phyloP scores from a whole-genome alignment of 2,888 invertebrate genomes.

The Ochropleura plecta region DNA sequence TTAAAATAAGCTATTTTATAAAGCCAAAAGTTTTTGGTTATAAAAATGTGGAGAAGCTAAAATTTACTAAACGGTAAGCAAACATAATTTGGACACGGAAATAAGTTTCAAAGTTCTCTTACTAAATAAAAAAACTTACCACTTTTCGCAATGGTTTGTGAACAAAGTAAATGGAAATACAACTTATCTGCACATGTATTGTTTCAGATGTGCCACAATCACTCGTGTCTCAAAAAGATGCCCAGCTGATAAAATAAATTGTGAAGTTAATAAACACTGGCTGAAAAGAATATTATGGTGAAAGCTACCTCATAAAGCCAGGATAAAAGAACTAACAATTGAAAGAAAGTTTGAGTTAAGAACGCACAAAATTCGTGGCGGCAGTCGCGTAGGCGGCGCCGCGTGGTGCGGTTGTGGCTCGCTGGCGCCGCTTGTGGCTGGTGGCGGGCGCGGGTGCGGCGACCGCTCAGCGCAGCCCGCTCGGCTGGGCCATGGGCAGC shows the following conservation, averaged over 20 bases:
- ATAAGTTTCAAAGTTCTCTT: background rate
- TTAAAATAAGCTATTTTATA: no score
- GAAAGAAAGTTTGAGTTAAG: constrained; percentile 55
- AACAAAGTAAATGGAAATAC: constrained; percentile 16
- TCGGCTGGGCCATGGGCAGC: constrained; percentile 92
- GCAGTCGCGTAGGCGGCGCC: constrained; percentile 82
- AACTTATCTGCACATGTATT: constrained; percentile 31
- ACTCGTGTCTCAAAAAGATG: constrained; percentile 26
- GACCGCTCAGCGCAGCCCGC: constrained; percentile 86
- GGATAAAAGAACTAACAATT: constrained; percentile 54
- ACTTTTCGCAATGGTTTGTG: background rate
- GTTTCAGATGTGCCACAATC: constrained; percentile 56
- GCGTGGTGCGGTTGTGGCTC: constrained; percentile 83
- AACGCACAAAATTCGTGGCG: constrained; percentile 68
- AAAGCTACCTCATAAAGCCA: constrained; percentile 40
- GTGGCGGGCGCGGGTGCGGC: constrained; percentile 74
- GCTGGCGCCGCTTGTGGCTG: constrained; percentile 84
- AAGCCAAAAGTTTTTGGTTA: no score
- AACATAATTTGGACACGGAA: background rate
- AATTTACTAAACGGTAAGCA: background rate
- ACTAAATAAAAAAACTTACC: constrained; percentile 27
- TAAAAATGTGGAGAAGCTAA: background rate
- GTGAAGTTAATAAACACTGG: constrained; percentile 56
- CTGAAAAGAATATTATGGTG: constrained; percentile 60
- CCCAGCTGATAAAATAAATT: constrained; percentile 49